Conservation (phyloP, 2,797 vertebrate species). For the Poecilia velifera region DNA sequence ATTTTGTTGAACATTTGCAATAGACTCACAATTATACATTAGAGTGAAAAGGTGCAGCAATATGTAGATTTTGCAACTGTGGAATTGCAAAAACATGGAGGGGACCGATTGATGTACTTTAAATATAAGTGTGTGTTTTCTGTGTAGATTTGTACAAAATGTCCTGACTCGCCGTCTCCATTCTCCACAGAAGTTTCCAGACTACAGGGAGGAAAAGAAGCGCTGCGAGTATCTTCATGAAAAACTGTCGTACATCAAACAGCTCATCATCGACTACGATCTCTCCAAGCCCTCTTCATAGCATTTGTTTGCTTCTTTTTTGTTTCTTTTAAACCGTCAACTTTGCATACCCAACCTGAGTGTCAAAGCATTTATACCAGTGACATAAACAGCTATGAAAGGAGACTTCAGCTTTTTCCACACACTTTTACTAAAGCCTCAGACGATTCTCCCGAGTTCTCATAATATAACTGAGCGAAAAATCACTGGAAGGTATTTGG, state of each 20-base stretch:
- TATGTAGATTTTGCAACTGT: no score
- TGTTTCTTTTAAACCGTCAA: neutral
- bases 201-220: constrained; percentile 87
- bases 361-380: constrained; percentile 32
- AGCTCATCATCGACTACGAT: constrained; percentile 81
- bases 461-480: constrained; percentile 10
- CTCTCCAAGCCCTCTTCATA: constrained; percentile 63
- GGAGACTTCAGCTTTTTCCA: neutral
- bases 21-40: no score
- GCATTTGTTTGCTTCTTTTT: constrained; percentile 24
- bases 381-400: constrained; percentile 18
- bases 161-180: neutral
- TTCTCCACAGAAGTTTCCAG: constrained; percentile 82
- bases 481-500: constrained; percentile 18
- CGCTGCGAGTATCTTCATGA: constrained; percentile 87
- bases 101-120: no score
- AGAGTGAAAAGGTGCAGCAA: no score
- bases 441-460: constrained; percentile 20
- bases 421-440: constrained; percentile 11
- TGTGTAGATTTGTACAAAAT: neutral
- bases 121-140: neutral
- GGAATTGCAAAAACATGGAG: no score
- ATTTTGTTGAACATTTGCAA: no score
- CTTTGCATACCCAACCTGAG: constrained; percentile 24
- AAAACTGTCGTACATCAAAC: constrained; percentile 90